Evolutionary conservation across 2,888 invertebrate species (phyloP).

Genomic region (Drosophila putrida): DNA sequence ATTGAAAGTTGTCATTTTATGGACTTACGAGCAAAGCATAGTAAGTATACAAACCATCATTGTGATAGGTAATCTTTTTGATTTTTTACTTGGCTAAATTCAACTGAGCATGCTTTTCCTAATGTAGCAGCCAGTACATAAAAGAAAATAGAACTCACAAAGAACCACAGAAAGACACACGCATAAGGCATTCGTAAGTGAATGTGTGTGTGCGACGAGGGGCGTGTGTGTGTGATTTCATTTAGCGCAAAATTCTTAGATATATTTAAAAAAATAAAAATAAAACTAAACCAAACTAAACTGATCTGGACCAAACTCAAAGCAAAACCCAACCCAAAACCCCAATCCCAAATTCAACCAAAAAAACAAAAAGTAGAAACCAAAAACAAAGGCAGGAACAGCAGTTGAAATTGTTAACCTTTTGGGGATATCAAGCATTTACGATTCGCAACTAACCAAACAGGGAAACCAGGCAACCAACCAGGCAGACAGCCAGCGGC

Average conservation of each 20-base stretch:
- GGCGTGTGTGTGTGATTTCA: slow-evolving; percentile 40
- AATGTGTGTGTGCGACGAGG: background rate
- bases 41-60: background rate
- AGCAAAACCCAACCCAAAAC: slow-evolving; percentile 16
- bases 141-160: slow-evolving; percentile 17
- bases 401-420: slow-evolving; percentile 73
- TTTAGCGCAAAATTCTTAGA: slow-evolving; percentile 57
- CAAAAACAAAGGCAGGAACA: slow-evolving; percentile 20
- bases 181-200: slow-evolving; percentile 2
- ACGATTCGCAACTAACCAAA: slow-evolving; percentile 56
- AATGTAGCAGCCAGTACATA: slow-evolving; percentile 35
- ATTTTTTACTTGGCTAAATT: slow-evolving; percentile 51
- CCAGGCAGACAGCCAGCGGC: slow-evolving; percentile 35
- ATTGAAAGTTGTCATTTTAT: slow-evolving; percentile 17
- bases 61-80: slow-evolving; percentile 20
- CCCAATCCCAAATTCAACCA: slow-evolving; percentile 3
- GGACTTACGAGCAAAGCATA: background rate
- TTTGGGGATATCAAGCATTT: slow-evolving; percentile 78
- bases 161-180: slow-evolving; percentile 20
- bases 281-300: slow-evolving; percentile 17
- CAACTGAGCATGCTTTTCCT: slow-evolving; percentile 46
- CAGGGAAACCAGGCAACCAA: slow-evolving; percentile 4
- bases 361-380: slow-evolving; percentile 1
- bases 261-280: slow-evolving; percentile 28
- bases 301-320: slow-evolving; percentile 42